Conservation (phyloP, 1,140 invertebrate genomes). For the Pseudomyrmex pallidus region DNA sequence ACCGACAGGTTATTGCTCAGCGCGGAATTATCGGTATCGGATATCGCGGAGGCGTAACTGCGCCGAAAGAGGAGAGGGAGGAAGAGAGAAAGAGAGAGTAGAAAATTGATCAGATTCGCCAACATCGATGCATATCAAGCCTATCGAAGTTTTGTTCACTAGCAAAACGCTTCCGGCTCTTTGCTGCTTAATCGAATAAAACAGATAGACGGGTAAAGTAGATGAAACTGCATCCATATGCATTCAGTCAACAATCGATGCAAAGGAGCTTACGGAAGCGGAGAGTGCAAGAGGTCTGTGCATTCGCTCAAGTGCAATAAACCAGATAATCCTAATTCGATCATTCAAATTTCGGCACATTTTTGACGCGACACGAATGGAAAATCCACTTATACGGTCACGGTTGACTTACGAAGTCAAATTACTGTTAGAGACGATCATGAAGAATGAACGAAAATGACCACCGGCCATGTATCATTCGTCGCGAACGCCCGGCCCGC, state of each 20-base stretch:
- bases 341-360: constrained; percentile 41
- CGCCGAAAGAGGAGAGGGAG: not conserved
- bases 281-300: not conserved
- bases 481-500: not conserved
- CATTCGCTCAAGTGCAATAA: constrained; percentile 12
- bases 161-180: constrained; percentile 43
- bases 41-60: constrained; percentile 22
- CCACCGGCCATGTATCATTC: constrained; percentile 34
- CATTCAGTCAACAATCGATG: constrained; percentile 29
- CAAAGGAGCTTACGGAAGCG: constrained; percentile 20
- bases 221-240: constrained; percentile 48
- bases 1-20: constrained; percentile 51
- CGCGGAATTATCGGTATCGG: constrained; percentile 51
- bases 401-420: constrained; percentile 16
- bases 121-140: constrained; percentile 56
- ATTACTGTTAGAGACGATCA: constrained; percentile 14
- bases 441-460: constrained; percentile 38
- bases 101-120: constrained; percentile 50
- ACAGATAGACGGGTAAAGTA: constrained; percentile 46
- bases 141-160: constrained; percentile 48
- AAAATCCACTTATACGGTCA: not conserved
- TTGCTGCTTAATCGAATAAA: constrained; percentile 59
- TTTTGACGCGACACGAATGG: constrained; percentile 21
- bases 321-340: constrained; percentile 36
- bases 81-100: not conserved